Conservation (phyloP, 2,113 vertebrate genomes). For the Chionodraco myersi region DNA sequence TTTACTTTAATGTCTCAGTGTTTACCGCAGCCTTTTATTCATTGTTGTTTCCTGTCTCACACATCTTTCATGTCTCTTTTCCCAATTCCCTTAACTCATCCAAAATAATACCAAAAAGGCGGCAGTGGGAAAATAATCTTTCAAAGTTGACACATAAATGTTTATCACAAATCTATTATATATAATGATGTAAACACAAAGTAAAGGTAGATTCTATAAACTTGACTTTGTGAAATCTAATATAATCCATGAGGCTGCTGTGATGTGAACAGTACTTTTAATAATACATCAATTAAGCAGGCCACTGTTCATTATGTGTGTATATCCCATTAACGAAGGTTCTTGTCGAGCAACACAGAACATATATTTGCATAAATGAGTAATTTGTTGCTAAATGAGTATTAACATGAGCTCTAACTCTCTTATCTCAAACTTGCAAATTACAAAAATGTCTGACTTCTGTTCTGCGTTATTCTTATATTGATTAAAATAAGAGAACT, state of each 20-base stretch:
- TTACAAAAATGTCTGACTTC: neutral
- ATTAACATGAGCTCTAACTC: neutral
- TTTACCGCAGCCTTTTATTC: conserved; percentile 33
- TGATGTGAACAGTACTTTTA: neutral
- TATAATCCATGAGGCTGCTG: too few relatives aligned
- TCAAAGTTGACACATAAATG: neutral
- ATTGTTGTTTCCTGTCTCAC: conserved; percentile 18
- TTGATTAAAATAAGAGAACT: neutral
- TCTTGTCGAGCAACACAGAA: neutral
- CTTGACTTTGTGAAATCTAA: neutral
- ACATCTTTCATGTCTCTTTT: conserved; percentile 19
- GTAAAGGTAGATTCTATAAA: neutral
- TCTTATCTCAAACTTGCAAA: neutral
- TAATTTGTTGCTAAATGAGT: neutral
- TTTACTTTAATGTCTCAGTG: conserved; percentile 36
- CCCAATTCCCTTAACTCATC: conserved; percentile 28
- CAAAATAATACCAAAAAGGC: conserved; percentile 2
- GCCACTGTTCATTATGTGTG: neutral
- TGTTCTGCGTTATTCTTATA: neutral
- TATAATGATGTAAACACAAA: neutral
- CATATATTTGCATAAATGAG: neutral
- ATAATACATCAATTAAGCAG: neutral
- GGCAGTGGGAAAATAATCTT: neutral
- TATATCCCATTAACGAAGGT: neutral
- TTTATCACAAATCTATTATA: neutral